Base-by-base conservation (phyloP, 2,888 invertebrate species). In the Subacronicta megacephala region DNA sequence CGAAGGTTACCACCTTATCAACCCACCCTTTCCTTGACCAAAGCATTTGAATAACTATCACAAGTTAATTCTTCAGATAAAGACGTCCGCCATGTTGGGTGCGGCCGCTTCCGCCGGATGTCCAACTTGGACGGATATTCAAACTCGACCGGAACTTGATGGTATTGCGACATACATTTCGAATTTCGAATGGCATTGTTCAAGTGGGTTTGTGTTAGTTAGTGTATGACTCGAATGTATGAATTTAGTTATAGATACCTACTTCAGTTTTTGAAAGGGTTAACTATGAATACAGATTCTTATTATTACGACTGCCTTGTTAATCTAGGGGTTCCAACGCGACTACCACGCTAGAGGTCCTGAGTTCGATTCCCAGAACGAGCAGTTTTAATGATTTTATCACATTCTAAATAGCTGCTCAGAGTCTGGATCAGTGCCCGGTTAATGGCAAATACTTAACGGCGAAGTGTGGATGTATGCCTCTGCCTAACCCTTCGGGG, bases 61-160 rank as follows among this genome's bases (percentile, higher is more conserved):
- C 83, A 75, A 86, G 84, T 92, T 90, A 92, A 92, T 93, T 93
- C 92, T 90, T 93, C 89, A 88, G 92, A 93, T 93, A 93, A 92
- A 92, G 90, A 90, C 90, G 88, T 71, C 75, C 76, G 89, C 90
- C 89, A 89, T 90, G 86, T 89, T 90, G 91, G 85, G 86, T 85
- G 85, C 87, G 89, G 81, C 90, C 89, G 85, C 81, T 89, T 92
- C 92, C 92, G 86, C 74, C 92, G 92, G 93, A 93, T 81, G 88
- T 88, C 89, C 89, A 92, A 93, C 88, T 93, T 91, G 90, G 89
- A 87, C 92, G 90, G 93, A 91, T 89, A 91, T 92, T 92, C 92
- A 90, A 93, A 93, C 93, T 93, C 87, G 85, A 85, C 92, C 92
- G 93, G 94, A 94, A 92, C 83, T 92, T 75, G 88, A 88, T 89